Base-by-base conservation (phyloP, 2,113 vertebrate species). In the Thamnaconus septentrionalis region DNA sequence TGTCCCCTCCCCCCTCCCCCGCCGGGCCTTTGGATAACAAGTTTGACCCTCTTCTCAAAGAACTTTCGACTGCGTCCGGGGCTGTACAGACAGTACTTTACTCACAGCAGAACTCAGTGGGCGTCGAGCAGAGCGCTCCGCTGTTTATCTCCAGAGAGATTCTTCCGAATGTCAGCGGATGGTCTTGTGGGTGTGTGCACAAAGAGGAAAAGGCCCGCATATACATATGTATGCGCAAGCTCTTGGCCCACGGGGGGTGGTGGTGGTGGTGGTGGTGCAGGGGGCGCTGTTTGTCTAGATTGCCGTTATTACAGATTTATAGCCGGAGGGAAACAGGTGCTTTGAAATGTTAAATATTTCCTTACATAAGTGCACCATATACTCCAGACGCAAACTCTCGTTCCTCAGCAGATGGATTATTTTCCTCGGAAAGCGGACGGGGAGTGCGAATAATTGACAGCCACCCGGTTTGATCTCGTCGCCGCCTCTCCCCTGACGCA, bases 391-490 rank as follows among this genome's bases (percentile, higher is more conserved):
- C 59, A 64, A 59, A 79, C 59, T 78, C 79, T 70, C 56, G 76
- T 76, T 81, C 49, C 57, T 78, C 64, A 69, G 78, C 71, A 84
- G 80, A 84, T 80, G 76, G 75, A 82, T 82, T 66, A 74, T 75
- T 79, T 31, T 77, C 59, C 59, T 70, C 64, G 46, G 48, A 77
- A 73, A 67, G 71, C 59, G n/a, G 50, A 62, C 47, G 56, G 41
- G 3, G 41, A 46, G 18, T n/a, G 39, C 57, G 74, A 70, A 66
- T 79, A 80, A 76, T 48, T 82, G 67, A 77, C 69, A 71, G 45
- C 60, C 66, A 68, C 71, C 58, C 11, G 49, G 75, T 85, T 87
- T 86, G 66, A 84, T 89, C 76, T 73, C 47, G 63, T 69, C 78
- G 63, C 56, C 55, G 48, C 79, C 63, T 61, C 64, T 70, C 75